These are phyloP conservation scores for Pseudolycoriella hygida DNA, from an alignment of 2,888 invertebrate genomes.

Conservation along the genomic window DNA sequence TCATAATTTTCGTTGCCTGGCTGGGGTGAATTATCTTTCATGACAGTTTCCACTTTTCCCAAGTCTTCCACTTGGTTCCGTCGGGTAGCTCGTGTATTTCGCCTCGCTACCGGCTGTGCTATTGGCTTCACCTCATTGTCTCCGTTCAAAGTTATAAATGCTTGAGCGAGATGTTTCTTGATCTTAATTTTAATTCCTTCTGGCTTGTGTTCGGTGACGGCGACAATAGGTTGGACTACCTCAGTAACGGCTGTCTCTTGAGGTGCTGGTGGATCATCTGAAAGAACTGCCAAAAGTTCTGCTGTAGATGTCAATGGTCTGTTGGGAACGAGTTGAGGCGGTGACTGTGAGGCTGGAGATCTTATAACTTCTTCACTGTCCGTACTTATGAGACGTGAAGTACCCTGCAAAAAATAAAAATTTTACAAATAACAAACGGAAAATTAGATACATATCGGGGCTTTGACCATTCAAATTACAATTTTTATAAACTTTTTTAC, in stretches of 20 bases:
- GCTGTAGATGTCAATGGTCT: slow-evolving; percentile 9
- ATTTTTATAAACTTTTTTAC: too few relatives aligned
- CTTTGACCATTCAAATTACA: too few relatives aligned
- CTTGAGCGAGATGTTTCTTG: not conserved
- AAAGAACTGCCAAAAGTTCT: slow-evolving; percentile 10
- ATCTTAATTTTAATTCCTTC: slow-evolving; percentile 5
- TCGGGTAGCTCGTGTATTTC: not conserved
- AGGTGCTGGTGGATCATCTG: slow-evolving; percentile 6
- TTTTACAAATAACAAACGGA: slow-evolving; percentile 9
- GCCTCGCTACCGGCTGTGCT: not conserved
- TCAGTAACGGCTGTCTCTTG: not conserved
- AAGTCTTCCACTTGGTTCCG: not conserved
- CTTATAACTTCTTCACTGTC: slow-evolving; percentile 43
- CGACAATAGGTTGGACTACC: not conserved
- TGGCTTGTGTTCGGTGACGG: slow-evolving; percentile 2
- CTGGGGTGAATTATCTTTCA: slow-evolving; percentile 27
- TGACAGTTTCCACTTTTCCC: not conserved
- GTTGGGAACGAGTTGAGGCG: slow-evolving; percentile 8
- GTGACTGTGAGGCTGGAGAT: slow-evolving; percentile 30
- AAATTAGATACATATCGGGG: too few relatives aligned
- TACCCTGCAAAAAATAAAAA: too few relatives aligned
- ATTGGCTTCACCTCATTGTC: not conserved
- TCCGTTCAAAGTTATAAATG: not conserved
- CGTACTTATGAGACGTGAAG: slow-evolving; percentile 44
- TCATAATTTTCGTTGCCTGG: slow-evolving; percentile 34